Conservation (phyloP, 2,113 vertebrate species). For the Pomatorhinus ruficollis region DNA sequence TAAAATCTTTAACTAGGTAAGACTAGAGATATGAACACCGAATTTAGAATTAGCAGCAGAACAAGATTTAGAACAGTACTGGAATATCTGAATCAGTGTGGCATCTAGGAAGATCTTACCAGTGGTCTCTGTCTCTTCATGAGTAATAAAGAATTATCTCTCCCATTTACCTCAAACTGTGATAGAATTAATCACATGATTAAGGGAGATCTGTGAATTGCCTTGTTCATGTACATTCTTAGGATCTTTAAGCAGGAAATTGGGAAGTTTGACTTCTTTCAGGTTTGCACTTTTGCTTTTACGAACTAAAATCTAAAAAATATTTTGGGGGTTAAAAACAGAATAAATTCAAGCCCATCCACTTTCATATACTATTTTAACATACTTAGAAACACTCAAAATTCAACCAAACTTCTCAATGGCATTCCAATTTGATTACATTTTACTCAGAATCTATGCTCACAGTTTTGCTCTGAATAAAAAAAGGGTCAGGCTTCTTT, state of each 20-base stretch:
- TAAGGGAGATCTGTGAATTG: background rate
- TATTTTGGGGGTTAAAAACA: background rate
- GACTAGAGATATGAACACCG: background rate
- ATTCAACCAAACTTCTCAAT: background rate
- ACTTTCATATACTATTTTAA: background rate
- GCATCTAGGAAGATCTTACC: background rate
- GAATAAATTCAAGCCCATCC: background rate
- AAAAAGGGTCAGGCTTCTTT: background rate
- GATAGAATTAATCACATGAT: conserved; percentile 31
- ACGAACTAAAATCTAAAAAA: background rate
- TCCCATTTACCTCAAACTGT: conserved; percentile 27
- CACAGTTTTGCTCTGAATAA: background rate
- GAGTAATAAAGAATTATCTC: background rate
- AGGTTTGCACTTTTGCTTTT: background rate
- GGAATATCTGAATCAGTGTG: background rate
- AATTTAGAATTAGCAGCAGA: background rate
- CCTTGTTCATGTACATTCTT: background rate
- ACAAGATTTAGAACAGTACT: background rate
- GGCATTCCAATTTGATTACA: background rate
- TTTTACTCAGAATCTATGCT: background rate
- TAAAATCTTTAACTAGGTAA: background rate
- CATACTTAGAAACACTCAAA: background rate
- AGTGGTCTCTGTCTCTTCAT: background rate
- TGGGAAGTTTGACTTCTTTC: background rate
- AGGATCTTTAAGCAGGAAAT: background rate